Evolutionary conservation across 2,888 invertebrate genomes (phyloP).

Genomic region (Hirtodrosophila duncani): DNA sequence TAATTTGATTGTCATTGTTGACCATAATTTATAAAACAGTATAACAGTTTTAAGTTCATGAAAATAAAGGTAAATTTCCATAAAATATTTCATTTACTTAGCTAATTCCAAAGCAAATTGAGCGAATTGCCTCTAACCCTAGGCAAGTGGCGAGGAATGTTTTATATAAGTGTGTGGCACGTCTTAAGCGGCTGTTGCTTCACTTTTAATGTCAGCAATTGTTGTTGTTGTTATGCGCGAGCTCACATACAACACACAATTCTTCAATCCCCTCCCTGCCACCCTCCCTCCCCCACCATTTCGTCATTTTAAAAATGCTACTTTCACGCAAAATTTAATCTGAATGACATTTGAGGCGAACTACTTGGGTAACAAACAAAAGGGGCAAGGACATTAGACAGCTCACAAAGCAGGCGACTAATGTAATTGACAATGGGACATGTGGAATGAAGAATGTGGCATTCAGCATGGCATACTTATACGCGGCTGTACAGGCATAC

Average conservation of each 20-base stretch:
- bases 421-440: slow-evolving; percentile 51
- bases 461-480: slow-evolving; percentile 34
- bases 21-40: too few relatives aligned
- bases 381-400: slow-evolving; percentile 32
- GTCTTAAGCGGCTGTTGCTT: slow-evolving; percentile 66
- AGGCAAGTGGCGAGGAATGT: not conserved
- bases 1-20: too few relatives aligned
- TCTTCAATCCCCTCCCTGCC: not conserved
- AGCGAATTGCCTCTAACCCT: too few relatives aligned
- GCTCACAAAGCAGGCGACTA: slow-evolving; percentile 46
- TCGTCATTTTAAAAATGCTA: slow-evolving; percentile 62
- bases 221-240: slow-evolving; percentile 59
- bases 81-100: too few relatives aligned
- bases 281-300: slow-evolving; percentile 1
- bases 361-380: slow-evolving; percentile 42
- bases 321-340: slow-evolving; percentile 73
- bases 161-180: slow-evolving; percentile 36
- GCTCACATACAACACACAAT: slow-evolving; percentile 38
- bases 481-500: too few relatives aligned
- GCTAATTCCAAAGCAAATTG: too few relatives aligned
- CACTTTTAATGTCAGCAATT: slow-evolving; percentile 57
- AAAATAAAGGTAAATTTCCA: too few relatives aligned
- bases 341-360: slow-evolving; percentile 68
- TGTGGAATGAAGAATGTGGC: too few relatives aligned
- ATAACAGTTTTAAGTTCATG: too few relatives aligned